A percentile compares a stretch with the other conserved stretches of the same genome.
These are phyloP conservation scores for Danio aesculapii DNA, from an alignment of 2,797 vertebrate species.

Conservation along the genomic window DNA sequence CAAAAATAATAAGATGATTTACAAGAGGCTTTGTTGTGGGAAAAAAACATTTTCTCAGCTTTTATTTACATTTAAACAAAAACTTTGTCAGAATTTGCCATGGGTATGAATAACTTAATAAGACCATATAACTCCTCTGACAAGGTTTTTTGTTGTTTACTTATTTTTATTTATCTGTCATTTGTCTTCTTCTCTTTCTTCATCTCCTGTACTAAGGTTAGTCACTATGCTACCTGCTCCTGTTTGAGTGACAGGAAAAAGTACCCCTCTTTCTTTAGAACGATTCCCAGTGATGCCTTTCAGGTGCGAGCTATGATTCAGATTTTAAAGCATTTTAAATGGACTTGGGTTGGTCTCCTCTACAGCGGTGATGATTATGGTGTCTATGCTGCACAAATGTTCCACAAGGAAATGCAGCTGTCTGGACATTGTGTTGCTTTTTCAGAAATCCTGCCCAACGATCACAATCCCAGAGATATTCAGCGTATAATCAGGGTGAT, in stretches of 20 bases:
- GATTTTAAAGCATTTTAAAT: conserved; percentile 47
- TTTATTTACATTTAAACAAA: too few relatives aligned
- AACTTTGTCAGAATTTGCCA: too few relatives aligned
- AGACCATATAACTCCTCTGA: too few relatives aligned
- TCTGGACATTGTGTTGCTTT: conserved; percentile 74
- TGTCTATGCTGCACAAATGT: conserved; percentile 31
- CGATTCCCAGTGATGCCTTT: conserved; percentile 62
- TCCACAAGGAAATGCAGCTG: conserved; percentile 50
- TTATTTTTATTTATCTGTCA: too few relatives aligned
- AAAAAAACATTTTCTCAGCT: too few relatives aligned
- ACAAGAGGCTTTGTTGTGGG: too few relatives aligned
- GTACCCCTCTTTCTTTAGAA: conserved; percentile 63
- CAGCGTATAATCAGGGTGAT: conserved; percentile 51
- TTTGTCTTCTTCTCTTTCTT: background rate
- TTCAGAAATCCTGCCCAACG: conserved; percentile 66
- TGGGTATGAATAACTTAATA: too few relatives aligned
- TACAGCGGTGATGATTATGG: conserved; percentile 51
- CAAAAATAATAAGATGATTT: too few relatives aligned
- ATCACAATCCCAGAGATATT: conserved; percentile 57
- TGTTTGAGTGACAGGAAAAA: conserved; percentile 61
- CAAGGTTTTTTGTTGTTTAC: too few relatives aligned
- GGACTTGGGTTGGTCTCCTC: conserved; percentile 36
- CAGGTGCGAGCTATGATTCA: conserved; percentile 55
- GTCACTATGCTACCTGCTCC: conserved; percentile 60
- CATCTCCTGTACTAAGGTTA: conserved; percentile 36